Conservation (phyloP, 2,113 vertebrate genomes). For the Mastomys natalensis region DNA sequence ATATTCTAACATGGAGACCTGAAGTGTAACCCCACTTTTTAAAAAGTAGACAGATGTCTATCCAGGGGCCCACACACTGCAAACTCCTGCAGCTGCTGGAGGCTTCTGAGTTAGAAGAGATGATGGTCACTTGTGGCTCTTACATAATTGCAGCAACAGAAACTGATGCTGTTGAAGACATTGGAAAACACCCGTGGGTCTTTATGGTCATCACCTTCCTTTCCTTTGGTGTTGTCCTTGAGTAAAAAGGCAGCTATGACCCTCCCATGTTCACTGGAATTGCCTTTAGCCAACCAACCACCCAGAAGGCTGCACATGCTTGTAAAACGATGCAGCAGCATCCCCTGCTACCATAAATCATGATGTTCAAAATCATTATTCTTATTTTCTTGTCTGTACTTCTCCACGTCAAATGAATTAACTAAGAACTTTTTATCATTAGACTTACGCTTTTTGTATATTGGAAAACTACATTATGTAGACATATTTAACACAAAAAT, state of each 20-base stretch:
- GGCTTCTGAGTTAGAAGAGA: not conserved
- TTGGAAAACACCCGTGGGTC: not conserved
- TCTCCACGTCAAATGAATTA: constrained; percentile 31
- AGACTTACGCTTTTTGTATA: not conserved
- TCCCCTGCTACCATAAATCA: not conserved
- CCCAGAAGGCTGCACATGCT: not conserved
- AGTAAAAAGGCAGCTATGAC: not conserved
- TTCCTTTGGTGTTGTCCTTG: not conserved
- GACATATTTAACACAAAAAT: constrained; percentile 17
- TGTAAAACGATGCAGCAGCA: not conserved
- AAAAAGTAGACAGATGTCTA: constrained; percentile 25
- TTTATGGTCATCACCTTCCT: not conserved
- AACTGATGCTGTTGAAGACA: not conserved
- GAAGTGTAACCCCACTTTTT: constrained; percentile 43
- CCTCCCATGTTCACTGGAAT: not conserved
- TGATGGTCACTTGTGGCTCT: not conserved
- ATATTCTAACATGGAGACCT: constrained; percentile 16
- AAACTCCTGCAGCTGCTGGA: constrained; percentile 18
- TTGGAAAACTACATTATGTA: not conserved
- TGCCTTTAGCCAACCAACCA: not conserved
- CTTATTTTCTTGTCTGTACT: constrained; percentile 30
- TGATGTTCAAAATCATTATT: not conserved
- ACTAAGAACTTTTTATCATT: not conserved
- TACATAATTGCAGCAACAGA: constrained; percentile 23
- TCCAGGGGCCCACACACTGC: constrained; percentile 43